Evolutionary conservation across 2,113 vertebrate species (phyloP).

Genomic region (Mastomys coucha): DNA sequence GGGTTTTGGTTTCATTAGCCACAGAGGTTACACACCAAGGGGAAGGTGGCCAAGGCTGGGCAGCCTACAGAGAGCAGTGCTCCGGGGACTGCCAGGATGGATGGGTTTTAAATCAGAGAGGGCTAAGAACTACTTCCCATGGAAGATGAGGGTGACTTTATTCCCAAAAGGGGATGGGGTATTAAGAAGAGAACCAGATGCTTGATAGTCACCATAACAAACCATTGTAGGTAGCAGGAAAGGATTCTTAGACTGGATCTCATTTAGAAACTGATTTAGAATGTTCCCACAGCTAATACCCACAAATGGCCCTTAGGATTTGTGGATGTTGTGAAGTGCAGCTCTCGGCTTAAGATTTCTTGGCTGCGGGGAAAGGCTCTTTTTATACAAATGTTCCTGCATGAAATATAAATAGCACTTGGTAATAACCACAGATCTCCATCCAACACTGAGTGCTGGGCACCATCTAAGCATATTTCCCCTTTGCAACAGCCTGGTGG

Average conservation of each 20-base stretch:
- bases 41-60: neutral
- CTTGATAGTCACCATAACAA: conserved; percentile 6
- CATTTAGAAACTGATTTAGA: conserved; percentile 35
- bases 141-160: conserved; percentile 3
- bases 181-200: neutral
- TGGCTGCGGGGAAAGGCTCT: neutral
- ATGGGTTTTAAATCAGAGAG: neutral
- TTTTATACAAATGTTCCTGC: conserved; percentile 14
- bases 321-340: neutral
- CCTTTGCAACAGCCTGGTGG: neutral
- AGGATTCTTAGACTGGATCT: neutral
- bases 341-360: conserved; percentile 6
- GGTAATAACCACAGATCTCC: neutral
- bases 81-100: accelerated
- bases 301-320: conserved; percentile 12
- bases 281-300: neutral
- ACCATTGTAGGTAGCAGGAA: neutral
- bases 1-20: neutral
- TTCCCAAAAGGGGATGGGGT: conserved; percentile 43
- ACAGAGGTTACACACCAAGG: neutral
- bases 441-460: neutral
- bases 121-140: neutral
- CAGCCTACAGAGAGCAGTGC: neutral
- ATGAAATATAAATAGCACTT: conserved; percentile 17
- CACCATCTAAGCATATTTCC: neutral